These are phyloP conservation scores for Melangyna quadrimaculata DNA, from an alignment of 2,888 invertebrate species.

Conservation along the genomic window DNA sequence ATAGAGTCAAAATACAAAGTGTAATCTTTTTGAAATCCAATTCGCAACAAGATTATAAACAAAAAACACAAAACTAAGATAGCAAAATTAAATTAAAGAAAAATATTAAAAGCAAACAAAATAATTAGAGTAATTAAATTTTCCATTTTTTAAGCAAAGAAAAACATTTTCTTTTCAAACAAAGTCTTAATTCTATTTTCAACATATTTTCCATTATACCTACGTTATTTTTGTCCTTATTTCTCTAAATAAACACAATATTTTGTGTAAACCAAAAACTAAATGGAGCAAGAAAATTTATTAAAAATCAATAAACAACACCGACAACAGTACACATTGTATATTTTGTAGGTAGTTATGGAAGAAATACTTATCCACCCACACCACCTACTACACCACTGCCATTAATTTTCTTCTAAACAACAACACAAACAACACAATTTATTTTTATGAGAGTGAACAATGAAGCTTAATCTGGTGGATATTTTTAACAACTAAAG, in stretches of 20 bases:
- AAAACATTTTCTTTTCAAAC: constrained; percentile 9
- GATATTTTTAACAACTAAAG: constrained; percentile 64
- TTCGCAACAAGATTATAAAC: background rate
- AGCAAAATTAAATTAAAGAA: background rate
- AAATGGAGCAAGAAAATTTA: constrained; percentile 79
- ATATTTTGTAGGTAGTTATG: too few relatives aligned
- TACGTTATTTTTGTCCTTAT: constrained; percentile 26
- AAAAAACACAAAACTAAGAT: background rate
- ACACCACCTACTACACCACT: background rate
- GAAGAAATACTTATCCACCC: background rate
- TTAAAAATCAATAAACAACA: constrained; percentile 71
- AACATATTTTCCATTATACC: constrained; percentile 64
- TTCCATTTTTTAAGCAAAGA: background rate
- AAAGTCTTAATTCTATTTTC: constrained; percentile 3
- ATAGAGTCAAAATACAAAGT: too few relatives aligned
- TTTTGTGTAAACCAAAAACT: constrained; percentile 77
- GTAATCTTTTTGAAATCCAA: background rate
- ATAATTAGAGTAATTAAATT: background rate
- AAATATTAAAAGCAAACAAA: background rate
- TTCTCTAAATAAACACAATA: constrained; percentile 7
- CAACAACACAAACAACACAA: constrained; percentile 54
- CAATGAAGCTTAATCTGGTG: constrained; percentile 63
- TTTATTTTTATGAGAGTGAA: constrained; percentile 68
- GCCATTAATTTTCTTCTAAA: constrained; percentile 6
- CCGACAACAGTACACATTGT: constrained; percentile 21